Base-by-base conservation (phyloP, 2,797 vertebrate species). In the Triplophysa yarkandensis region DNA sequence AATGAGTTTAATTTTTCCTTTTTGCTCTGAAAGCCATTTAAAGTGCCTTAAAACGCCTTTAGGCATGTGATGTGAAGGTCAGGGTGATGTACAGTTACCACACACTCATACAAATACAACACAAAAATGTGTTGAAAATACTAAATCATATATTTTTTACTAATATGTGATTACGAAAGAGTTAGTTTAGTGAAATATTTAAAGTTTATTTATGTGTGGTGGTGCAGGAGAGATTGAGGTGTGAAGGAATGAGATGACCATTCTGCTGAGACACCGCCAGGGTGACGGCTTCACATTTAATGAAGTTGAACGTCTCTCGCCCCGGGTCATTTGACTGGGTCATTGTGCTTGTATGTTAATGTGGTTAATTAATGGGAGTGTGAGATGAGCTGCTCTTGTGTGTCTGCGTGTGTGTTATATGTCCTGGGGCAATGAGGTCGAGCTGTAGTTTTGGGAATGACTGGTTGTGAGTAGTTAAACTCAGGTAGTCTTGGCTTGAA, bases 201-300 rank as follows among this genome's bases (percentile, higher is more conserved):
- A n/a, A 19, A 34, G 52, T 21, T n/a, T 60, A 54, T 60, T 60
- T 68, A 19, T 48, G 72, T 39, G 39, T 36, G 2, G 0, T 23
- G 2, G 0, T 63, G 46, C 46, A 28, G n/a, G 5, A 2, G 63
- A 39, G 52, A 74, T 64, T 27, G 63, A 39, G n/a, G 41, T 54
- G 44, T 54, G 55, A 43, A 65, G 68, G 86, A 80, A 39, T 68
- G 65, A 70, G 61, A 54, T 60, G 67, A 65, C 69, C 48, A 16
- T 58, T n/a, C 65, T 46, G 48, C 43, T 30, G 71, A 46, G 46
- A 71, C 28, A 78, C 72, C 55, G 16, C 11, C 52, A 87, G 87
- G 88, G 90, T 91, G 86, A 89, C 89, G 90, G 90, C 89, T 87
- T 83, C 83, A 87, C 88, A 90, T 91, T 91, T 92, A 92, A 93